phyloP scores from a whole-genome alignment of 2,797 vertebrate species.

The Silurus lanzhouensis region DNA sequence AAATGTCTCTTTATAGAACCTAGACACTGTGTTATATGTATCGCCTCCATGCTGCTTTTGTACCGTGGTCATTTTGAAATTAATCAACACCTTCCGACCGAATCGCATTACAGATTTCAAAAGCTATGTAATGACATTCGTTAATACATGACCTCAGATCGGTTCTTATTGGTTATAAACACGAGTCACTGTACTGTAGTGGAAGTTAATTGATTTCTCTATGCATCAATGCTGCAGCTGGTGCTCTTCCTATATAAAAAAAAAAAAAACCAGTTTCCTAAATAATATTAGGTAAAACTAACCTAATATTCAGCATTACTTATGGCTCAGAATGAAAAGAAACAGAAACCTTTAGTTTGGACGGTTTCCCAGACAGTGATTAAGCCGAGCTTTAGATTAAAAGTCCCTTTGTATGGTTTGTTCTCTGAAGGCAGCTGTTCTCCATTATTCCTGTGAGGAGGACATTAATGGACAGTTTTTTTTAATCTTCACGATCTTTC shows the following conservation, averaged over 20 bases:
- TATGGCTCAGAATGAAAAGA: conserved; percentile 13
- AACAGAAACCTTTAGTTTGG: background rate
- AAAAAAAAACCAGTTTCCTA: background rate
- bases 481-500: background rate
- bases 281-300: background rate
- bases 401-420: background rate
- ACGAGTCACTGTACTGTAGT: background rate
- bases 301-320: conserved; percentile 3
- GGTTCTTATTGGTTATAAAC: background rate
- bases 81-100: background rate
- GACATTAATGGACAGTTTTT: background rate
- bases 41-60: no score
- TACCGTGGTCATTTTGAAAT: background rate
- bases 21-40: no score
- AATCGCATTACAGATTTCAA: background rate
- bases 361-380: conserved; percentile 4
- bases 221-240: background rate
- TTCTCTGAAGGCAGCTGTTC: background rate
- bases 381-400: background rate
- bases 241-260: background rate
- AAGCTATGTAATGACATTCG: background rate
- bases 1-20: no score
- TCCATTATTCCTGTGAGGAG: background rate
- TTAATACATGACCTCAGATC: background rate
- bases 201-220: background rate